phyloP scores from a whole-genome alignment of 2,113 vertebrate species.

The Corythornis cristatus region DNA sequence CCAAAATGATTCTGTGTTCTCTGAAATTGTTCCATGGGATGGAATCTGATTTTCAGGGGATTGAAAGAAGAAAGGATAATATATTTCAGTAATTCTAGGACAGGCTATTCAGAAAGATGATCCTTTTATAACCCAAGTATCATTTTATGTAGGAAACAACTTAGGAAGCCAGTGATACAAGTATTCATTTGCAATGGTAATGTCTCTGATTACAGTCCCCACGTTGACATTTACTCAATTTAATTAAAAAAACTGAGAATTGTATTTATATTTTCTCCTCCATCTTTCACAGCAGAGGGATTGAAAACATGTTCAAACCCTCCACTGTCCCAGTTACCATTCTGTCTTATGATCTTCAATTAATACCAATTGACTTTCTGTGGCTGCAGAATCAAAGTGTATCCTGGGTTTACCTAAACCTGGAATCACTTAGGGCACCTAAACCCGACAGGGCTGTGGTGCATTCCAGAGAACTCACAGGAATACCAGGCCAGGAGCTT shows the following conservation, averaged over 20 bases:
- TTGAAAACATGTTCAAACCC: constrained; percentile 19
- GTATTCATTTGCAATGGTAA: neutral
- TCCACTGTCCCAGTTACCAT: neutral
- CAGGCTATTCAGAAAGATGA: neutral
- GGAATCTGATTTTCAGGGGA: rapidly evolving
- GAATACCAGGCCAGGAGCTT: neutral
- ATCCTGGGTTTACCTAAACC: neutral
- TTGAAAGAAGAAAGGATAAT: neutral
- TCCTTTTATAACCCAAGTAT: neutral
- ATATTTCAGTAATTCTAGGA: neutral
- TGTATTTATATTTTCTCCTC: constrained; percentile 10
- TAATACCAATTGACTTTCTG: neutral
- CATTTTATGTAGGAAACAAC: neutral
- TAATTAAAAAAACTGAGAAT: neutral
- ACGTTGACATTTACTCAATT: constrained; percentile 4
- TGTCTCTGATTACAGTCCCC: neutral
- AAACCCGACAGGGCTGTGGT: neutral
- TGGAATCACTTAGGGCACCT: neutral
- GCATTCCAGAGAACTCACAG: neutral
- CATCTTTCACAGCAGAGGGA: neutral
- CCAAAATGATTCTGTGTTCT: neutral
- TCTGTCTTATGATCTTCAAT: neutral
- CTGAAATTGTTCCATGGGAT: neutral
- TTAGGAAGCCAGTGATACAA: neutral
- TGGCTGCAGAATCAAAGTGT: neutral